phyloP scores from a whole-genome alignment of 2,797 vertebrate species.

The Lepilemur septentrionalis region DNA sequence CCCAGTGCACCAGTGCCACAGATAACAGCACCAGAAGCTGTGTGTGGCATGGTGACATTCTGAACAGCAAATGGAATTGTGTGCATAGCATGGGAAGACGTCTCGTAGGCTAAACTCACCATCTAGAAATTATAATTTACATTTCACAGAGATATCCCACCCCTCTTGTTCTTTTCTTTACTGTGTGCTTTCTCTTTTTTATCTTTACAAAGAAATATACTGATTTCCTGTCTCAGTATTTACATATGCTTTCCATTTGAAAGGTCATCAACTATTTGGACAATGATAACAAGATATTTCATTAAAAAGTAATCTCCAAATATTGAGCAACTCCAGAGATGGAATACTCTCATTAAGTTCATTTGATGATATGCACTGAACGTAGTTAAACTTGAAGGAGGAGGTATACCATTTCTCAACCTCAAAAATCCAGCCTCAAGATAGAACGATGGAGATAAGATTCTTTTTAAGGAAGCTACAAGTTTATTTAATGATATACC shows the following conservation, averaged over 20 bases:
- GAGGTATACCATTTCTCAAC: neutral
- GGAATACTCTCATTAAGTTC: neutral
- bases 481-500: neutral
- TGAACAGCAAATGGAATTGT: neutral
- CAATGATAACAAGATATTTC: conserved; percentile 60
- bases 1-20: too few species aligned
- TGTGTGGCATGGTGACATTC: neutral
- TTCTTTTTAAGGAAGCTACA: neutral
- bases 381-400: neutral
- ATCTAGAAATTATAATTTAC: neutral
- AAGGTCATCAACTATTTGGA: conserved; percentile 61
- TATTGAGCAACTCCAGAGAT: conserved; percentile 46
- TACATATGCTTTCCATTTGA: conserved; percentile 44
- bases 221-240: conserved; percentile 39
- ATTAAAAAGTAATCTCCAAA: conserved; percentile 62
- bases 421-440: neutral
- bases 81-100: neutral
- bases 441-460: neutral
- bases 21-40: neutral
- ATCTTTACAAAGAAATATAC: neutral
- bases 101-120: neutral
- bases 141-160: neutral
- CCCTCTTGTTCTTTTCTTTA: neutral
- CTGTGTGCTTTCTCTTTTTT: neutral
- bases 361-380: neutral